Conservation (phyloP, 2,113 vertebrate species). For the Thymallus thymallus region DNA sequence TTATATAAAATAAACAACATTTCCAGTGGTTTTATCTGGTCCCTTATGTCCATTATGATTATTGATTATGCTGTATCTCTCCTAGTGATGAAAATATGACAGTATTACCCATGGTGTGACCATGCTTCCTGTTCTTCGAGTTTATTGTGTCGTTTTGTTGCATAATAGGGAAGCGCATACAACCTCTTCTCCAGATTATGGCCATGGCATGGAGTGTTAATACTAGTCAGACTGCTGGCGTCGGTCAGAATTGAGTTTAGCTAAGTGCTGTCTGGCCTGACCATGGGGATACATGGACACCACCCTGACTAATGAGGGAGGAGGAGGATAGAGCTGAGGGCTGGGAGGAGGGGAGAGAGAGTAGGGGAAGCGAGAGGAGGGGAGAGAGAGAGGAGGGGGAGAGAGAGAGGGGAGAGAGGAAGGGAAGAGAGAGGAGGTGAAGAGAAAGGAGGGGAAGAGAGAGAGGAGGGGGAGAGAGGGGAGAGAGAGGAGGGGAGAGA, state of each 20-base stretch:
- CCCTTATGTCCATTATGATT: neutral
- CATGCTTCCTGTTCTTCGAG: neutral
- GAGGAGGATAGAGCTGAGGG: neutral
- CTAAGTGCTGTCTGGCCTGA: slow-evolving; percentile 64
- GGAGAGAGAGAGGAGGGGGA: too few relatives aligned
- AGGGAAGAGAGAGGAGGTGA: too few relatives aligned
- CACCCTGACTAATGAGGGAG: slow-evolving; percentile 29
- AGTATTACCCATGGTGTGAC: slow-evolving; percentile 13
- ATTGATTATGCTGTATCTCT: neutral
- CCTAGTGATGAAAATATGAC: neutral
- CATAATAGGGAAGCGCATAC: slow-evolving; percentile 7
- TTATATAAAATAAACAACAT: neutral
- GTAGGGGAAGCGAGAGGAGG: too few relatives aligned
- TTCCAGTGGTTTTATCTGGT: too few relatives aligned
- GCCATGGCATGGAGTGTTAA: slow-evolving; percentile 48
- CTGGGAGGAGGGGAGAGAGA: neutral
- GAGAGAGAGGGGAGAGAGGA: too few relatives aligned
- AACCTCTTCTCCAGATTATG: slow-evolving; percentile 30
- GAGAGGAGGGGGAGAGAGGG: neutral
- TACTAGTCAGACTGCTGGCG: slow-evolving; percentile 58
- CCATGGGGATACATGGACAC: slow-evolving; percentile 31
- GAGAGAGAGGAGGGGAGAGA: neutral
- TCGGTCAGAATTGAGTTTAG: slow-evolving; percentile 59
- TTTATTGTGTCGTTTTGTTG: slow-evolving; percentile 25
- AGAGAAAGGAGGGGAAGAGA: neutral